phyloP scores from a whole-genome alignment of 2,113 vertebrate genomes.

The Pseudorasbora parva region DNA sequence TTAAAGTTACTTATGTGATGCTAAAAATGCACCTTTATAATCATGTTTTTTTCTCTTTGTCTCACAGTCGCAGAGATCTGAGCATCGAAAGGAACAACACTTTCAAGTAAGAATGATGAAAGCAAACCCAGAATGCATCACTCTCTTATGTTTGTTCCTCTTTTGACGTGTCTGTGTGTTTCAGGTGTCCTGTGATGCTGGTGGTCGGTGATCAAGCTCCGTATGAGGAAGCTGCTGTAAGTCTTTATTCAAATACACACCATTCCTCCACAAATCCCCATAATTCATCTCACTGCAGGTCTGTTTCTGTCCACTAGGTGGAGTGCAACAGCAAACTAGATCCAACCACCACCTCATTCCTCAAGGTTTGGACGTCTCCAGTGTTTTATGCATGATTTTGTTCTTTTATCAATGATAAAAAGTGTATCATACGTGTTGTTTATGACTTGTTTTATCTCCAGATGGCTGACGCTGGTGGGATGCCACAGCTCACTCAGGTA shows the following conservation, averaged over 20 bases:
- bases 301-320: slow-evolving; percentile 74
- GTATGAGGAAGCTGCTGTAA: slow-evolving; percentile 89
- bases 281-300: background rate
- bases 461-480: slow-evolving; percentile 92
- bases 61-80: slow-evolving; percentile 84
- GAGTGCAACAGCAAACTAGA: slow-evolving; percentile 87
- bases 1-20: background rate
- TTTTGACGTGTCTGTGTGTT: background rate
- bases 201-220: slow-evolving; percentile 94
- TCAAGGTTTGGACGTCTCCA: slow-evolving; percentile 72
- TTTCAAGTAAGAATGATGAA: slow-evolving; percentile 72
- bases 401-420: background rate
- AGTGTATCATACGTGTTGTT: too few species aligned
- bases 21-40: background rate
- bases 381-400: background rate
- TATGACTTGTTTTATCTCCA: slow-evolving; percentile 57
- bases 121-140: background rate
- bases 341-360: slow-evolving; percentile 85
- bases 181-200: slow-evolving; percentile 90
- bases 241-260: slow-evolving; percentile 53
- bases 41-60: slow-evolving; percentile 13
- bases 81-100: slow-evolving; percentile 81
- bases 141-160: background rate
- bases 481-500: slow-evolving; percentile 91
- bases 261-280: background rate